Evolutionary conservation across 2,888 invertebrate genomes (phyloP).

Genomic region (Drosophila silvestris): DNA sequence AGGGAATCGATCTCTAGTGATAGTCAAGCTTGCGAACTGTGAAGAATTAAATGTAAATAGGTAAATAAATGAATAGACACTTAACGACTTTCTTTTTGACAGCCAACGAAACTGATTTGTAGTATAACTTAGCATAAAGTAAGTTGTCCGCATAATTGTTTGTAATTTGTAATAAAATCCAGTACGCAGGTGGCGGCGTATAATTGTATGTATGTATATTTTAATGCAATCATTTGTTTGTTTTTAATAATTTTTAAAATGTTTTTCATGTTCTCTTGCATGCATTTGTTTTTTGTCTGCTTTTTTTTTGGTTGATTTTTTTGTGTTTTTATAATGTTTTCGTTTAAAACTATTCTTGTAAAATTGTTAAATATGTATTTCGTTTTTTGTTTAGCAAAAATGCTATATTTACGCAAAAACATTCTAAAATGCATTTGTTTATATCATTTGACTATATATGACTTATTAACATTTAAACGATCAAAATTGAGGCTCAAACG

Average conservation of each 20-base stretch:
- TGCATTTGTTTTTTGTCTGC: constrained; percentile 40
- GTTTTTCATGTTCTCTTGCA: constrained; percentile 54
- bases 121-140: background rate
- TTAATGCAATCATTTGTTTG: constrained; percentile 49
- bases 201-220: constrained; percentile 67
- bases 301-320: background rate
- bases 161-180: constrained; percentile 30
- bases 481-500: constrained; percentile 47
- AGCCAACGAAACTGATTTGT: background rate
- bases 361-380: constrained; percentile 65
- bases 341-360: constrained; percentile 69
- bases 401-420: constrained; percentile 73
- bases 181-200: constrained; percentile 26
- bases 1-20: background rate
- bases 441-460: constrained; percentile 64
- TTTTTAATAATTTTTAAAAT: constrained; percentile 59
- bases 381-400: constrained; percentile 68
- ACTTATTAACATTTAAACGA: constrained; percentile 61
- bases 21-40: background rate
- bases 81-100: background rate
- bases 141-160: constrained; percentile 2
- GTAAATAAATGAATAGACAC: background rate
- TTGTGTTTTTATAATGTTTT: constrained; percentile 22
- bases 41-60: background rate
- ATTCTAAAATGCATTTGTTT: constrained; percentile 70